Conservation (phyloP, 2,888 invertebrate genomes). For the Oeneis ivallda region DNA sequence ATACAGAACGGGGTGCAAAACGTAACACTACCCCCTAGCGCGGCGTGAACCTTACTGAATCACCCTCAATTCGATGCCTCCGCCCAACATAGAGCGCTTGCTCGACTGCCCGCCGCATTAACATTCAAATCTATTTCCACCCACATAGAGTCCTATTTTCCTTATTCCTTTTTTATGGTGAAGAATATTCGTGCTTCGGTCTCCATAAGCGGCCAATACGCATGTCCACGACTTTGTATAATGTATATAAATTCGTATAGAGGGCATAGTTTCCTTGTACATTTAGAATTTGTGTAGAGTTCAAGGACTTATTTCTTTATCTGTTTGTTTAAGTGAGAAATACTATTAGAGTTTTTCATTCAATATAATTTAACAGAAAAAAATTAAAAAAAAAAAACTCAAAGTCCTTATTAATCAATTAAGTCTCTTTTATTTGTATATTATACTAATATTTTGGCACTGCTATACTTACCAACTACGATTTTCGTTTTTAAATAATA, state of each 20-base stretch:
- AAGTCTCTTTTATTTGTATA: too few relatives aligned
- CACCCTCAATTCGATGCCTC: conserved; percentile 77
- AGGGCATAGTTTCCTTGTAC: conserved; percentile 76
- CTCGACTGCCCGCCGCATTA: conserved; percentile 52
- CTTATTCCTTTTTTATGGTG: conserved; percentile 52
- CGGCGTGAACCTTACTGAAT: conserved; percentile 78
- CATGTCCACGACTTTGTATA: conserved; percentile 78
- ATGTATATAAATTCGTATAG: conserved; percentile 68
- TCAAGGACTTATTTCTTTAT: conserved; percentile 79
- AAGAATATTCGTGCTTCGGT: conserved; percentile 76
- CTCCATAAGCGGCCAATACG: conserved; percentile 78
- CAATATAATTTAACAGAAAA: neutral
- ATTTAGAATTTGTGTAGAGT: conserved; percentile 75
- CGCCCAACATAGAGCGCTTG: conserved; percentile 81
- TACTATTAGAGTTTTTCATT: neutral
- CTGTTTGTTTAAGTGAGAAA: conserved; percentile 44
- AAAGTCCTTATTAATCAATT: neutral
- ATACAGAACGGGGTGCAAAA: conserved; percentile 60
- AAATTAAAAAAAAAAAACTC: neutral
- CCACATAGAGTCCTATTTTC: conserved; percentile 52
- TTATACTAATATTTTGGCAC: too few relatives aligned
- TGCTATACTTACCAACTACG: too few relatives aligned
- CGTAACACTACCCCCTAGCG: conserved; percentile 69
- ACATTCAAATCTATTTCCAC: conserved; percentile 47
- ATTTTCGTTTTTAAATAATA: too few relatives aligned